phyloP scores from a whole-genome alignment of 2,888 invertebrate species.

The Teinopalpus imperialis region DNA sequence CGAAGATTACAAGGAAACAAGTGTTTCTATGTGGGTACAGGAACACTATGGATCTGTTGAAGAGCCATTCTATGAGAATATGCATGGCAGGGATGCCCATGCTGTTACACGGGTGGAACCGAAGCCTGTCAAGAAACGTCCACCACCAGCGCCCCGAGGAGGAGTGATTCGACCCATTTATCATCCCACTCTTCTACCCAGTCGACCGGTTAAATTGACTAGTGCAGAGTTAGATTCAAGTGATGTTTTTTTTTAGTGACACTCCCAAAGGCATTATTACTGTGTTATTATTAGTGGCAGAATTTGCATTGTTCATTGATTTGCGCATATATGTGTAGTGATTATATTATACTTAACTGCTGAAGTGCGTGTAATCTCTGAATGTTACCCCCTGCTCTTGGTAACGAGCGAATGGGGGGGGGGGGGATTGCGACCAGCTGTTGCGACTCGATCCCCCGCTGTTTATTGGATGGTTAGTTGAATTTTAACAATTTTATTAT shows the following conservation, averaged over 20 bases:
- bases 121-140: slow-evolving; percentile 84
- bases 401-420: no score
- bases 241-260: slow-evolving; percentile 21
- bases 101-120: slow-evolving; percentile 57
- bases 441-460: neutral
- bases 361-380: neutral
- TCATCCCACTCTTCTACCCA: slow-evolving; percentile 69
- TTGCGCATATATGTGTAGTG: slow-evolving; percentile 9
- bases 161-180: slow-evolving; percentile 93
- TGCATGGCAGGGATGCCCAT: slow-evolving; percentile 45
- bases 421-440: neutral
- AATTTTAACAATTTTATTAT: slow-evolving; percentile 20
- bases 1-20: slow-evolving; percentile 89
- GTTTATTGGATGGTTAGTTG: slow-evolving; percentile 17
- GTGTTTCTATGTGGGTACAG: slow-evolving; percentile 94
- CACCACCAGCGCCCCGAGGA: slow-evolving; percentile 95
- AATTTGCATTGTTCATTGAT: slow-evolving; percentile 15
- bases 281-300: slow-evolving; percentile 16
- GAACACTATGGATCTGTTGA: slow-evolving; percentile 88
- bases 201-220: slow-evolving; percentile 50
- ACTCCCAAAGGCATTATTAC: slow-evolving; percentile 9
- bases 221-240: neutral
- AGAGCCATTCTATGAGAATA: slow-evolving; percentile 89
- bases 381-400: no score
- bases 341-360: neutral